A percentile compares a stretch with the other conserved stretches of the same genome.
phyloP scores from a whole-genome alignment of 2,113 vertebrate species.

The Geococcyx californianus region DNA sequence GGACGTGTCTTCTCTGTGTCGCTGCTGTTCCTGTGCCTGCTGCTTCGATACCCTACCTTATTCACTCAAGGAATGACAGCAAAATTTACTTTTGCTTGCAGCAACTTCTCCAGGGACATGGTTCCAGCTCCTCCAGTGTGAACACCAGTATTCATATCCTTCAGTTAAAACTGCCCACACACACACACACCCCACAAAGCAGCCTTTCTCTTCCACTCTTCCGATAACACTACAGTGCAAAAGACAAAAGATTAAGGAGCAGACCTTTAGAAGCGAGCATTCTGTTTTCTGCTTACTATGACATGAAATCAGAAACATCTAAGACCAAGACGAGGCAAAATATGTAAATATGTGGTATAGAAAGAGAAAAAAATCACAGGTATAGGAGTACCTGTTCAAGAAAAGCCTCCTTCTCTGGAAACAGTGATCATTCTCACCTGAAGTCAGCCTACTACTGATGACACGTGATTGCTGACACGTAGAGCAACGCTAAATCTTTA shows the following conservation, averaged over 20 bases:
- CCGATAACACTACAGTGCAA: background rate
- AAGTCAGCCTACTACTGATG: background rate
- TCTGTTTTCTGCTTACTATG: background rate
- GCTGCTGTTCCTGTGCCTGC: background rate
- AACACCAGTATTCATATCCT: too few species aligned
- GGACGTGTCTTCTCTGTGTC: too few species aligned
- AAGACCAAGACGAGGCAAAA: background rate
- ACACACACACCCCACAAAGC: background rate
- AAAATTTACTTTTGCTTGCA: background rate
- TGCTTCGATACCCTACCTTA: accelerated
- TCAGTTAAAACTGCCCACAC: background rate
- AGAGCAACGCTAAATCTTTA: background rate
- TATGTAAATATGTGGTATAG: accelerated
- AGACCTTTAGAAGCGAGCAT: background rate
- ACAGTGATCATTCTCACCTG: background rate
- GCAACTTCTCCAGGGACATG: background rate
- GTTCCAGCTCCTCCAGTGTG: too few species aligned
- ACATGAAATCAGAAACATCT: background rate
- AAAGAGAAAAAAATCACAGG: background rate
- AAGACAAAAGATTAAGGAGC: background rate
- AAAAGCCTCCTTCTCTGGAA: background rate
- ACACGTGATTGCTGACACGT: background rate
- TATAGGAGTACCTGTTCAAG: background rate
- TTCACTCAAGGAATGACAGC: background rate
- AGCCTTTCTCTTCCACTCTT: background rate